A percentile compares a stretch with the other conserved stretches of the same genome.
Conservation (phyloP, 1,140 invertebrate genomes). For the Magallana ariakensis region DNA sequence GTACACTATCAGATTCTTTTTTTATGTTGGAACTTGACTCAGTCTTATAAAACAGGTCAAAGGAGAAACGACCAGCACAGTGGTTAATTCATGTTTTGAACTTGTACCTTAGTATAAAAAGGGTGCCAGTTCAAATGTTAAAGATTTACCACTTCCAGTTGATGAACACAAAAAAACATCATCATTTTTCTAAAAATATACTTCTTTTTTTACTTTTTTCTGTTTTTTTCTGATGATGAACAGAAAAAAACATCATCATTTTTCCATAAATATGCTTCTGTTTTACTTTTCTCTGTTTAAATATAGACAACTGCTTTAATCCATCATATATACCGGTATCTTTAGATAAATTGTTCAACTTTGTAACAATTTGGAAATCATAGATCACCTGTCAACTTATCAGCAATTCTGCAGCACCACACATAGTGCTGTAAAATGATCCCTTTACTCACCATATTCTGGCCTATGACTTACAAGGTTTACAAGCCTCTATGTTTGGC, state of each 20-base stretch:
- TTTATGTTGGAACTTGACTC: too few species aligned
- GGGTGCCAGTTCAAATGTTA: conserved; percentile 14
- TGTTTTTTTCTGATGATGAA: background rate
- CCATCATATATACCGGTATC: background rate
- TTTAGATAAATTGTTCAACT: background rate
- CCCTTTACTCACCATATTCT: background rate
- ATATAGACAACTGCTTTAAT: conserved; percentile 4
- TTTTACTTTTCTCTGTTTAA: background rate
- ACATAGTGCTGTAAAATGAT: background rate
- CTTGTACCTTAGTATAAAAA: background rate
- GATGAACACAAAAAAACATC: background rate
- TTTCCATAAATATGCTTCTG: conserved; percentile 1
- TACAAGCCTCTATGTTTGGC: background rate
- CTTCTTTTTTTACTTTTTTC: conserved; percentile 3
- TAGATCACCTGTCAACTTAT: conserved; percentile 1
- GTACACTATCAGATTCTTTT: too few species aligned
- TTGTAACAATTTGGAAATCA: background rate
- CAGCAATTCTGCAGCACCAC: background rate
- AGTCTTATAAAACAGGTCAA: background rate
- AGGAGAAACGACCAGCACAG: background rate
- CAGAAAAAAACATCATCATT: background rate
- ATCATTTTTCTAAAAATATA: background rate
- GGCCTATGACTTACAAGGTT: background rate
- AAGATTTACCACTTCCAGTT: background rate
- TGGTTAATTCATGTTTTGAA: background rate